Evolutionary conservation across 2,888 invertebrate species (phyloP).

Genomic region (Eupithecia subumbrata): DNA sequence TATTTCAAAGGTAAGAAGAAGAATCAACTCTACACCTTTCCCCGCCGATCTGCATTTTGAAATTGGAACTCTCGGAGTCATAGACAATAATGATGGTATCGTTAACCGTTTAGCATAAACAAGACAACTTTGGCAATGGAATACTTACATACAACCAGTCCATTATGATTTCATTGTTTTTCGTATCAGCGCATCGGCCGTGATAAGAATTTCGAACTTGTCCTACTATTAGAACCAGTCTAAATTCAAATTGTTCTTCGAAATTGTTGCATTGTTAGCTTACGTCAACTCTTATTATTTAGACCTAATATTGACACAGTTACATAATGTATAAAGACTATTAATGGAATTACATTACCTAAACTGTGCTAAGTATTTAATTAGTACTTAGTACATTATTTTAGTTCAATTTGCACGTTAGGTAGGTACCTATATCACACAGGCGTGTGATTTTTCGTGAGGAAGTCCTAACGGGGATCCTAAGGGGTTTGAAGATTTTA

Average conservation of each 20-base stretch:
- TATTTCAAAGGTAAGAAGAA: not conserved
- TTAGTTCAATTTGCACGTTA: no score
- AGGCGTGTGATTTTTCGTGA: no score
- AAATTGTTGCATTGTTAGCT: not conserved
- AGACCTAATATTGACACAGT: not conserved
- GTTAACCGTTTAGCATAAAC: slow-evolving; percentile 81
- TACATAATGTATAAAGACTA: no score
- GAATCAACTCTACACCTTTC: slow-evolving; percentile 50
- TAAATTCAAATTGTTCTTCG: not conserved
- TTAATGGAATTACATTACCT: no score
- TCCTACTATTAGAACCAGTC: not conserved
- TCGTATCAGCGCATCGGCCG: not conserved
- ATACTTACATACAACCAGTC: slow-evolving; percentile 40
- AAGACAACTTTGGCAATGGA: slow-evolving; percentile 72
- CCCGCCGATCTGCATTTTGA: slow-evolving; percentile 70
- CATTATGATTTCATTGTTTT: slow-evolving; percentile 38
- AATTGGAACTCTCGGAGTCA: slow-evolving; percentile 74
- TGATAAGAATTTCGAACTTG: slow-evolving; percentile 1
- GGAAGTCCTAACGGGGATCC: no score
- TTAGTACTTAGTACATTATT: no score
- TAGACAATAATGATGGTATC: slow-evolving; percentile 83
- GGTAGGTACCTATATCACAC: no score
- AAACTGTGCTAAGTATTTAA: no score
- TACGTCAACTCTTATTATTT: not conserved
- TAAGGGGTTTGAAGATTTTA: no score